Percentiles rank a stretch among this genome's conserved stretches.
Conservation (phyloP, 2,113 vertebrate genomes). For the Colistium nudipinnis region DNA sequence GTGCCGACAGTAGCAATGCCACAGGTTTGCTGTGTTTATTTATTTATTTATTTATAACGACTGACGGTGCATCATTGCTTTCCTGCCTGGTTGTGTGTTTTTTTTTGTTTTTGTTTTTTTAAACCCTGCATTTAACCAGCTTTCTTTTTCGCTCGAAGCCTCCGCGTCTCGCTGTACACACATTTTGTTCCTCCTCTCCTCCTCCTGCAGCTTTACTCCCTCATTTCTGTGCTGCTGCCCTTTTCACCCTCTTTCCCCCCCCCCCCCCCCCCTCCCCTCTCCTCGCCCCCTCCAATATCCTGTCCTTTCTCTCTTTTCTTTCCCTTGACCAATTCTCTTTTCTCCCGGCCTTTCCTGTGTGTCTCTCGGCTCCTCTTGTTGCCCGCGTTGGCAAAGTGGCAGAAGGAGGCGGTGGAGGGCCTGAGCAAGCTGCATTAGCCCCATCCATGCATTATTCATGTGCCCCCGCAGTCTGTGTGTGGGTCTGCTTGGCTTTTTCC, state of each 20-base stretch:
- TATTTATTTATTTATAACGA: conserved; percentile 30
- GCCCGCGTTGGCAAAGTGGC: conserved; percentile 61
- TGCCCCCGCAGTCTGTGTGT: conserved; percentile 71
- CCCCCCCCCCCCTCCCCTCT: conserved; percentile 61
- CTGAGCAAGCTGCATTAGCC: conserved; percentile 77
- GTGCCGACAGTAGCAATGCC: background rate
- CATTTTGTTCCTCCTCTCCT: conserved; percentile 57
- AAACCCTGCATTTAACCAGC: conserved; percentile 54
- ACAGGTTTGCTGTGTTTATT: conserved; percentile 11
- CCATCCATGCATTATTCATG: conserved; percentile 83
- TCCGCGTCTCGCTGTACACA: conserved; percentile 41
- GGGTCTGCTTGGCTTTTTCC: conserved; percentile 59
- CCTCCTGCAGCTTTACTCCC: conserved; percentile 46
- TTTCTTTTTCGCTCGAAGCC: conserved; percentile 15
- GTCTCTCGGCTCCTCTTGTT: conserved; percentile 40
- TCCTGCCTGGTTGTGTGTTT: conserved; percentile 17
- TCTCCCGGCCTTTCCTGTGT: conserved; percentile 39
- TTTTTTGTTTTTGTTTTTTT: conserved; percentile 36
- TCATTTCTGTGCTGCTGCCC: conserved; percentile 57
- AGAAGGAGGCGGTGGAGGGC: conserved; percentile 59
- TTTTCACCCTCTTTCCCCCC: conserved; percentile 67
- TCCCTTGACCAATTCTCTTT: conserved; percentile 59
- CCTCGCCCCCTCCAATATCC: conserved; percentile 73
- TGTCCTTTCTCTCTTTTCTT: conserved; percentile 71
- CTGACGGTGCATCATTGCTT: conserved; percentile 35